A percentile compares a stretch with the other conserved stretches of the same genome.
Evolutionary conservation across 2,797 vertebrate genomes (phyloP).

Genomic region (Eulemur mongoz): DNA sequence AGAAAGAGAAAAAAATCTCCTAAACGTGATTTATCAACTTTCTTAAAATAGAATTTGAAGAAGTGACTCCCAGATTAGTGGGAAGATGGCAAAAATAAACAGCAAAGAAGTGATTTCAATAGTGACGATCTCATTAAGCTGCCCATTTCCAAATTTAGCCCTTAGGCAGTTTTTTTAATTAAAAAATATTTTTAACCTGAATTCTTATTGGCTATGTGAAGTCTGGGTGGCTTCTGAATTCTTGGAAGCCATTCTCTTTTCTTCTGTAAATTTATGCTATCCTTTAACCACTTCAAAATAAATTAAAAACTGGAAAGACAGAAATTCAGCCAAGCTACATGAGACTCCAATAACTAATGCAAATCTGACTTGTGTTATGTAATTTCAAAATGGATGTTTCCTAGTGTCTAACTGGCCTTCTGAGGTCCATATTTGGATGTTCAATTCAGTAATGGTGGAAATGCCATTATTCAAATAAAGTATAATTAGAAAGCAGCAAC

Average conservation of each 20-base stretch:
- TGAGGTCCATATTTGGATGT: conserved; percentile 74
- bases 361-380: conserved; percentile 74
- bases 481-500: conserved; percentile 58
- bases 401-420: conserved; percentile 60
- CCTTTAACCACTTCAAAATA: conserved; percentile 78
- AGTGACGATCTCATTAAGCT: conserved; percentile 82
- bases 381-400: conserved; percentile 72
- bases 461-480: conserved; percentile 58
- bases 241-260: conserved; percentile 81
- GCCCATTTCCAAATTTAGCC: conserved; percentile 83
- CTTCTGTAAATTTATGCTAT: conserved; percentile 76
- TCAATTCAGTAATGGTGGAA: conserved; percentile 34
- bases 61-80: conserved; percentile 83
- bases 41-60: conserved; percentile 83
- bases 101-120: conserved; percentile 84
- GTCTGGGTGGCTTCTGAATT: conserved; percentile 80
- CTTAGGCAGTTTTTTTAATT: conserved; percentile 85
- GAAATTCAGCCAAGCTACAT: conserved; percentile 78
- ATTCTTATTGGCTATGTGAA: conserved; percentile 79
- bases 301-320: conserved; percentile 79
- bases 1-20: conserved; percentile 68
- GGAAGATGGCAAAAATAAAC: conserved; percentile 83
- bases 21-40: conserved; percentile 81
- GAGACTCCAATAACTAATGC: conserved; percentile 74
- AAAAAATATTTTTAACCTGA: conserved; percentile 85